Evolutionary conservation across 2,113 vertebrate genomes (phyloP), one percentile per base, ranked within the genome.

Genomic region (Brachypteracias leptosomus): DNA sequence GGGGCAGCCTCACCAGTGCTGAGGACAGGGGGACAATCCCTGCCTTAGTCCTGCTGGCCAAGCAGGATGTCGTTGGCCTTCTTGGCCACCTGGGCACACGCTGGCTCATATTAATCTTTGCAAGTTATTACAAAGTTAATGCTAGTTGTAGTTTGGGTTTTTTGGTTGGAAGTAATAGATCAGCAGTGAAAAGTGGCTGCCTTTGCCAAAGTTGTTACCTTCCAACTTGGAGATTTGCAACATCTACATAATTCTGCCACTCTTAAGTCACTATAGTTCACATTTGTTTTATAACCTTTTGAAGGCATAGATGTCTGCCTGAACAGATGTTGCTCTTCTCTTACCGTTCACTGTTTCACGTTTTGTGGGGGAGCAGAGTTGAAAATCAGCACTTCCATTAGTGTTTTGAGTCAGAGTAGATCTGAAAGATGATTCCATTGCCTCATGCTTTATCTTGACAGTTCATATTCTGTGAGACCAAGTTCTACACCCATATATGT

Each of bases 371-470:
- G 8, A 80, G 18, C 24, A 73, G 24, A 35, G 29, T 42, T 91
- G 70, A 74, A 89, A 85, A 42, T 38, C 61, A 67, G 26, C 24
- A 47, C 62, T 84, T 90, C 14, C 47, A 75, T 87, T 92, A 44
- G 73, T 67, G 25, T 74, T 81, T 84, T 84, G 55, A 74, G 55
- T 59, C 35, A 47, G 24, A 36, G 61, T 77, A n/a, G 35, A 57
- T 89, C 47, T 74, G 84, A 81, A 83, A 90, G 82, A 71, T 89
- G 66, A 22, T 67, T 86, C 65, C 6, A 22, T 93, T 65, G 94
- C 55, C 22, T 88, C 42, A 13, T 75, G 24, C 57, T 85, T 66
- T 95, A 75, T 92, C 93, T 93, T 84, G 76, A 85, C 76, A 90
- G 63, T 58, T 93, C 83, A 65, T 89, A 68, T 78, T 81, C 40